Evolutionary conservation across 1,140 invertebrate species (phyloP).

Genomic region (Microvelia longipes): DNA sequence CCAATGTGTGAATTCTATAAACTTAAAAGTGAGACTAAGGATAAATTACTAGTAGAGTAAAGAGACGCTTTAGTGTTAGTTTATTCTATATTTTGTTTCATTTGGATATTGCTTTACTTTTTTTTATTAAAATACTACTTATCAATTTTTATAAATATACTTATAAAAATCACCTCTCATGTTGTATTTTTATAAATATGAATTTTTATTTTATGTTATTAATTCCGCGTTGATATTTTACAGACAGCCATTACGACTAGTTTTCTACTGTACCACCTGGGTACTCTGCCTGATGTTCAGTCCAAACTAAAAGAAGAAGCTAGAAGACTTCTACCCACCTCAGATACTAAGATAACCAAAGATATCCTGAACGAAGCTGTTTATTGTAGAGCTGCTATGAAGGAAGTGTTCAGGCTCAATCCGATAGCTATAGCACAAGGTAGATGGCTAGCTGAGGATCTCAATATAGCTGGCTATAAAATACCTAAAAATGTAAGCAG

Average conservation of each 20-base stretch:
- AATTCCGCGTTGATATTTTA: too few species aligned
- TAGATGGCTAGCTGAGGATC: background rate
- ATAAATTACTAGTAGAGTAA: too few species aligned
- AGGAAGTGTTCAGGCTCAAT: background rate
- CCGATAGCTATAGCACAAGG: background rate
- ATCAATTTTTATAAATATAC: too few species aligned
- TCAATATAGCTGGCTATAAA: background rate
- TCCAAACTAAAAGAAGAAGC: background rate
- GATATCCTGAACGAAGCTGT: background rate
- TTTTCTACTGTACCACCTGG: background rate
- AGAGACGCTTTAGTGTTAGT: too few species aligned
- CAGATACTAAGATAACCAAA: background rate
- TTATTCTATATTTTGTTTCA: too few species aligned
- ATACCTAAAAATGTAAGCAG: background rate
- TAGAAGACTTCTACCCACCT: background rate
- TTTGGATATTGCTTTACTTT: too few species aligned
- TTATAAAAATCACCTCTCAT: too few species aligned
- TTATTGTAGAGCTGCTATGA: background rate
- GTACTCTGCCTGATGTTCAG: background rate
- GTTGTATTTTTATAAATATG: too few species aligned
- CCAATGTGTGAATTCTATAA: too few species aligned
- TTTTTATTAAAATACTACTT: too few species aligned
- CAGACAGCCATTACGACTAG: background rate
- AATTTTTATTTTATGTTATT: too few species aligned
- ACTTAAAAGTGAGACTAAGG: too few species aligned